phyloP scores from a whole-genome alignment of 2,797 vertebrate species.

The Eleutherodactylus coqui region DNA sequence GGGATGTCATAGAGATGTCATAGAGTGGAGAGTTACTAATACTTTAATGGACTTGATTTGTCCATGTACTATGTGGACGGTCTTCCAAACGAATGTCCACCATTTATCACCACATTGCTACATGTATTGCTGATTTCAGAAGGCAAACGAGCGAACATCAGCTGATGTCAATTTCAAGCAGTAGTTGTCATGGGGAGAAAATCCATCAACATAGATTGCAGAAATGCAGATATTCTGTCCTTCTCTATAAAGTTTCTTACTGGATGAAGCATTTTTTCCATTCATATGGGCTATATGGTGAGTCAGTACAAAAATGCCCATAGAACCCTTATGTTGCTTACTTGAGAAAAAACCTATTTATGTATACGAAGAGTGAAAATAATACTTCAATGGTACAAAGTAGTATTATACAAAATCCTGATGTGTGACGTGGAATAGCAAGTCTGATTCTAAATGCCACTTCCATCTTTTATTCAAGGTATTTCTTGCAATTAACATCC shows the following conservation, averaged over 20 bases:
- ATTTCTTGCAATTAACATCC: conserved; percentile 64
- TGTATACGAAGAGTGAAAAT: not conserved
- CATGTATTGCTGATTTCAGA: not conserved
- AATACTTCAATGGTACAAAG: not conserved
- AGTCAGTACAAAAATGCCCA: too few species aligned
- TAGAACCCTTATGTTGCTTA: not conserved
- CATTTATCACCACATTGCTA: not conserved
- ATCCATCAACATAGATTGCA: not conserved
- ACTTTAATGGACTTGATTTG: not conserved
- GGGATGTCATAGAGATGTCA: too few species aligned
- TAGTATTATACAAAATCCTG: not conserved
- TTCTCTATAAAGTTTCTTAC: not conserved
- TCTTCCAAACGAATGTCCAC: not conserved
- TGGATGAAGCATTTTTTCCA: too few species aligned
- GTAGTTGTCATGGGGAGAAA: not conserved
- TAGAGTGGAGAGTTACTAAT: not conserved
- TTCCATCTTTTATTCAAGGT: conserved; percentile 69
- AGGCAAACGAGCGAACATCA: not conserved
- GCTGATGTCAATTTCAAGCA: not conserved
- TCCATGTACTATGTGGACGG: too few species aligned
- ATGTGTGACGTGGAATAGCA: not conserved
- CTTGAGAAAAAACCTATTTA: not conserved
- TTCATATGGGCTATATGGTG: too few species aligned
- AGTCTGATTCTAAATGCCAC: not conserved
- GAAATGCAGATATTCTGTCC: not conserved